Base-by-base conservation (phyloP, 2,797 vertebrate species). In the Sebastes diaconus region DNA sequence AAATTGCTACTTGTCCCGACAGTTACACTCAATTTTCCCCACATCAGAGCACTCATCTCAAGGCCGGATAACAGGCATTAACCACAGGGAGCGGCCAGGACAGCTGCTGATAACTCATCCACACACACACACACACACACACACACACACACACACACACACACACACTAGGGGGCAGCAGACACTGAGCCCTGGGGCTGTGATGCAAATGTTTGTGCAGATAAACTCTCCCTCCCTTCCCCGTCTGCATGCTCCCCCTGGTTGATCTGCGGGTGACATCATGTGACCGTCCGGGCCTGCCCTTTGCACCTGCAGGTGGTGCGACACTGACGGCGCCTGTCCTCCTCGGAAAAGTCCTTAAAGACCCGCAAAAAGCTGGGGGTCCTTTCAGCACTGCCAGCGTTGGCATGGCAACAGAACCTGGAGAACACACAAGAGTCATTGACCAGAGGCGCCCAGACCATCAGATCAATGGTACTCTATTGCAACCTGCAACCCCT, bases 161-260 rank as follows among this genome's bases (percentile, higher is more conserved):
- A 74, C 55, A 66, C 79, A 86, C 94, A 94, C 92, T 84, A 94
- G 94, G 89, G 93, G 94, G 94, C 94, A 93, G 93, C 94, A 94
- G 87, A 93, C 82, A 84, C 91, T 93, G 93, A 81, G 85, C 72
- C 84, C 90, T 83, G 81, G 68, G 83, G 87, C 66, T 16, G 59
- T 55, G 77, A 76, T 79, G 73, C 52, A 85, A 82, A 65, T 74
- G 58, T 74, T 58, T 73, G 69, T 81, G 81, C 71, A 86, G 83
- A 86, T 83, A 72, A 80, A 80, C 34, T 29, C 8, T 64, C 50
- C 58, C 39, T 20, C 24, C 67, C 12, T 36, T 11, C 57, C 36
- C 39, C 20, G 6, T 25, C 39, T 11, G 25, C 70, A 65, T 24
- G 16, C 75, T 83, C 55, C 72, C 73, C 72, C 67, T 65, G 71